Conservation (phyloP, 1,140 invertebrate species). For the Drosophila tani region DNA sequence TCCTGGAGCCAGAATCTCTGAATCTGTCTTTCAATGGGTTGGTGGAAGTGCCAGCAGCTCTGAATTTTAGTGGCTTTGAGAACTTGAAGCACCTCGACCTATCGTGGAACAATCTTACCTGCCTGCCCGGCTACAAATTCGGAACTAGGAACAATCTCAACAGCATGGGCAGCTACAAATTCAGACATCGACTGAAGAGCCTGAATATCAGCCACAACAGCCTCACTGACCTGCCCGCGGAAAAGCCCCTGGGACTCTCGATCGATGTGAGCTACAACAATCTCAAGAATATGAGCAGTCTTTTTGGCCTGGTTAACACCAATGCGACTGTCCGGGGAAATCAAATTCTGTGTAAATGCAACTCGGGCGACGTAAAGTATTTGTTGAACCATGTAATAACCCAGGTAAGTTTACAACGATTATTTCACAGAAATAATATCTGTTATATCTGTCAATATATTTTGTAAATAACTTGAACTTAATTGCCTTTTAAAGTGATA, state of each 20-base stretch:
- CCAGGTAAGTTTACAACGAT: neutral
- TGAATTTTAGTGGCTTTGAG: neutral
- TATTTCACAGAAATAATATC: too few relatives aligned
- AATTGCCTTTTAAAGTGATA: too few relatives aligned
- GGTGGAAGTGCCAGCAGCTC: neutral
- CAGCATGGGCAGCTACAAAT: neutral
- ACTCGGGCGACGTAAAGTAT: neutral
- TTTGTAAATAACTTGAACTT: too few relatives aligned
- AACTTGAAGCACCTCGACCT: constrained; percentile 13
- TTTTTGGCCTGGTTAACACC: neutral
- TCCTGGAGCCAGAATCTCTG: neutral
- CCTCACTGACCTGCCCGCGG: neutral
- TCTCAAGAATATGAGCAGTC: constrained; percentile 16
- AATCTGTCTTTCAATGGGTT: constrained; percentile 11
- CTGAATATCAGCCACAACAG: constrained; percentile 9
- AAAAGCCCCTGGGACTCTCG: neutral
- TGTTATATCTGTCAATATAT: too few relatives aligned
- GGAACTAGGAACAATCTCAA: neutral
- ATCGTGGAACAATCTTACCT: constrained; percentile 21
- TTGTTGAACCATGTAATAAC: neutral
- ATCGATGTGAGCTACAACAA: constrained; percentile 24
- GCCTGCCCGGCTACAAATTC: neutral
- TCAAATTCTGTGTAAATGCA: neutral
- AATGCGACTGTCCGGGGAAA: constrained; percentile 3
- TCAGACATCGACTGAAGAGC: neutral